Evolutionary conservation across 1,140 invertebrate genomes (phyloP).

Genomic region (Drosophila insularis): DNA sequence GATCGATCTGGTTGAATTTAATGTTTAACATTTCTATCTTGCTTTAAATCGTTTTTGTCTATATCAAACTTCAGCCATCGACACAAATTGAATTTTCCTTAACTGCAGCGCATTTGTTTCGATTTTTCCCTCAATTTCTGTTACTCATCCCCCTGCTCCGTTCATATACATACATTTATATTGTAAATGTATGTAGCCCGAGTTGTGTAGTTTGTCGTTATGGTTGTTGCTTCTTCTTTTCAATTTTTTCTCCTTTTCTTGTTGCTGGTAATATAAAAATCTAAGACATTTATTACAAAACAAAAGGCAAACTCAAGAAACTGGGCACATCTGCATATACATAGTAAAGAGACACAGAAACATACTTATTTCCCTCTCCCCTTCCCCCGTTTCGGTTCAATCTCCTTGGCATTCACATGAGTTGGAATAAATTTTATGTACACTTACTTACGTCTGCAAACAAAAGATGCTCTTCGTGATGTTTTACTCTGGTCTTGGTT

Average conservation of each 20-base stretch:
- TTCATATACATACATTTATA: slow-evolving; percentile 20
- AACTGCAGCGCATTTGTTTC: slow-evolving; percentile 65
- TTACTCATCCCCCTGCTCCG: not conserved
- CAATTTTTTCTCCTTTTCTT: not conserved
- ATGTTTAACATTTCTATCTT: not conserved
- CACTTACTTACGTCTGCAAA: slow-evolving; percentile 79
- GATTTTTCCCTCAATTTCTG: slow-evolving; percentile 43
- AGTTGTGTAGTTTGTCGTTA: slow-evolving; percentile 53
- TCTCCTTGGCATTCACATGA: slow-evolving; percentile 34
- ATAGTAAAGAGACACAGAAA: slow-evolving; percentile 2
- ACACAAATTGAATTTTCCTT: slow-evolving; percentile 58
- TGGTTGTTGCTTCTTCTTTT: slow-evolving; percentile 37
- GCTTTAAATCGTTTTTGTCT: slow-evolving; percentile 44
- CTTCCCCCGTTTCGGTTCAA: not conserved
- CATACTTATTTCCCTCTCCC: not conserved
- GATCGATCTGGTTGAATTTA: no score
- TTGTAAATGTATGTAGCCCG: slow-evolving; percentile 60
- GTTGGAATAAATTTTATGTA: slow-evolving; percentile 77
- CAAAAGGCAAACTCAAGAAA: slow-evolving; percentile 67
- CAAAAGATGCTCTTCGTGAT: slow-evolving; percentile 66
- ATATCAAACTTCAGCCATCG: slow-evolving; percentile 35
- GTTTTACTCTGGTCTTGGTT: slow-evolving; percentile 60
- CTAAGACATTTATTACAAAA: slow-evolving; percentile 72
- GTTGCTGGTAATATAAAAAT: slow-evolving; percentile 40
- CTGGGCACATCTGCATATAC: slow-evolving; percentile 73